Conservation (phyloP, 2,888 invertebrate genomes). For the Apomyelois bistriatella region DNA sequence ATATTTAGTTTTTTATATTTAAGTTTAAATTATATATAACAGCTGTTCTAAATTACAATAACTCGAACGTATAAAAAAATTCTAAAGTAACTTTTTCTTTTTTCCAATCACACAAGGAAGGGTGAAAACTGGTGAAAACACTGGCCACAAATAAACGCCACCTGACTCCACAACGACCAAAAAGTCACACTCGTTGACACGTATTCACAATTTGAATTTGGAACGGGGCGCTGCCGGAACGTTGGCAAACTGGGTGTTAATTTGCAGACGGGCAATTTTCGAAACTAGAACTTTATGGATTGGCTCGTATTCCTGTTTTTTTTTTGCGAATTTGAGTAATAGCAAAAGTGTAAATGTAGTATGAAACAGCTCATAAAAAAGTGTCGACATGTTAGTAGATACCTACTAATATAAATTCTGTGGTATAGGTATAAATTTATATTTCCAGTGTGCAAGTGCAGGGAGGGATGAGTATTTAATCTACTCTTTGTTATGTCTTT, state of each 20-base stretch:
- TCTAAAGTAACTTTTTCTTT: too few relatives aligned
- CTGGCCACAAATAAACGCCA: constrained; percentile 13
- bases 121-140: constrained; percentile 12
- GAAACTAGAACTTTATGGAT: constrained; percentile 6
- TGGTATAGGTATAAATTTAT: too few relatives aligned
- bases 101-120: neutral
- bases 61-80: too few relatives aligned
- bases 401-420: too few relatives aligned
- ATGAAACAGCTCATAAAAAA: too few relatives aligned
- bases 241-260: constrained; percentile 12
- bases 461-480: too few relatives aligned
- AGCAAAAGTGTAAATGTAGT: too few relatives aligned
- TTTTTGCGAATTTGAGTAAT: neutral
- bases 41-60: neutral
- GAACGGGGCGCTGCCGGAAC: constrained; percentile 9
- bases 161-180: constrained; percentile 10
- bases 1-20: too few relatives aligned
- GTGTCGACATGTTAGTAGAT: too few relatives aligned
- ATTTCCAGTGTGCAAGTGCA: too few relatives aligned
- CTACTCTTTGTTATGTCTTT: too few relatives aligned
- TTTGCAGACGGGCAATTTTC: constrained; percentile 10
- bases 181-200: constrained; percentile 15
- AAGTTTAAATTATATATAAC: neutral
- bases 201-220: constrained; percentile 15
- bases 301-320: neutral